A percentile compares a stretch with the other conserved stretches of the same genome.
Conservation (phyloP, 2,797 vertebrate genomes). For the Okamejei kenojei region DNA sequence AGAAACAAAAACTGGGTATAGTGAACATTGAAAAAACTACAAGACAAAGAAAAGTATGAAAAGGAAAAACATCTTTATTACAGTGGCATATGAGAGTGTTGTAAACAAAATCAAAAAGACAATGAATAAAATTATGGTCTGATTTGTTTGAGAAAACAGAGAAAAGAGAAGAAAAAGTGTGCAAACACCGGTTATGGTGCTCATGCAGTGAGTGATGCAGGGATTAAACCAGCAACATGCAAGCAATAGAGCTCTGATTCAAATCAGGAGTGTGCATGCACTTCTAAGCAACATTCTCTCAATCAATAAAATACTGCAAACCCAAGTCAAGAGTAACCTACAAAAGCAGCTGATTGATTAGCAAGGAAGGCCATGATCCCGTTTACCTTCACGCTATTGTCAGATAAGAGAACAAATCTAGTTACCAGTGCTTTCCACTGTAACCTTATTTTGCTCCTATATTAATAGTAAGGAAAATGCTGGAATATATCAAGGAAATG, state of each 20-base stretch:
- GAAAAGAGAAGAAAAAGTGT: constrained; percentile 55
- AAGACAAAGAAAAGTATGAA: constrained; percentile 84
- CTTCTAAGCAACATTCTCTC: constrained; percentile 43
- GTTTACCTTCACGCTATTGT: not conserved
- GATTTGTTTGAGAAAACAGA: constrained; percentile 57
- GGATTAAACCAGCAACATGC: constrained; percentile 58
- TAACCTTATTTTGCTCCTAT: not conserved
- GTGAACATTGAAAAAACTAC: constrained; percentile 65
- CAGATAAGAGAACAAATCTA: not conserved
- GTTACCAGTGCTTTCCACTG: not conserved
- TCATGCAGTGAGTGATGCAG: constrained; percentile 63
- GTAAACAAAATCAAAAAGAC: constrained; percentile 75
- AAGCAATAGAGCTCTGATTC: constrained; percentile 72
- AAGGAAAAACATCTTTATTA: constrained; percentile 80
- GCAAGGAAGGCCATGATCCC: not conserved
- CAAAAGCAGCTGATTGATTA: not conserved
- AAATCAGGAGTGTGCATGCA: constrained; percentile 49
- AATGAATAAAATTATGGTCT: constrained; percentile 72
- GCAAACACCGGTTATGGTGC: constrained; percentile 68
- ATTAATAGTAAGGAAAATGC: no score
- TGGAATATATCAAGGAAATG: no score
- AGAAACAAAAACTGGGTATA: constrained; percentile 63
- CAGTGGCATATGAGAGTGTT: constrained; percentile 68
- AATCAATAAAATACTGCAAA: not conserved
- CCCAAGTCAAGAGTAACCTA: constrained; percentile 8